Evolutionary conservation across 2,888 invertebrate species (phyloP), one percentile per base, ranked within the genome.

Genomic region (Zaprionus bogoriensis): DNA sequence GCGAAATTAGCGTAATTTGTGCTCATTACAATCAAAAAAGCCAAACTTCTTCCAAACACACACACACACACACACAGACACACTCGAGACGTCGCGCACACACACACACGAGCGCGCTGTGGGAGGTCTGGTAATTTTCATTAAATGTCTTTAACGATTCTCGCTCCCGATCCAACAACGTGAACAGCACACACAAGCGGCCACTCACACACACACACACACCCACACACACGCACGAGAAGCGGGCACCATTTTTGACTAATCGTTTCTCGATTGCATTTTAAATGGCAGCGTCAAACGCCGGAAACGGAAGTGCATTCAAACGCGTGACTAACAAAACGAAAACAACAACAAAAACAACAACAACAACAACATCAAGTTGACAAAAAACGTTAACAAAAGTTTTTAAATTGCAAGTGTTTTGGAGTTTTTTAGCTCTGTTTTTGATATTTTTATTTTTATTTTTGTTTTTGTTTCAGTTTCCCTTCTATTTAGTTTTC

Each of bases 251-350:
- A 63, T 80, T 73, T 63, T 66, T 64, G 67, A 63, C 86, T 79
- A 85, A 79, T 86, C 83, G 77, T 67, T 69, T 67, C 54, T 66
- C 64, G 54, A 79, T 76, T 76, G 83, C 53, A 54, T 67, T 74
- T 74, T 53, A 66, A 79, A 76, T 67, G 60, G 25, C 39, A 55
- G 23, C 59, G 53, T 60, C 41, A 42, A 63, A 58, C 25, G 30
- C 39, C 54, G 63, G 60, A 68, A 74, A 53, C 78, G 68, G 67
- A 85, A 76, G 66, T 79, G 79, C 79, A 82, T 63, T 46, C 55
- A 54, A 69, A 58, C 53, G 55, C 55, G 38, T 30, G 41, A 38
- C 38, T 39, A 36, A 28, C 14, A 32, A 38, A 47, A 36, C 7
- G 19, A 27, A 28, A 27, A 20, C 6, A 9, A 14, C 17, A n/a